Percentiles rank a stretch among this genome's conserved stretches.
Conservation (phyloP, 2,113 vertebrate species). For the Anolis sagrei region DNA sequence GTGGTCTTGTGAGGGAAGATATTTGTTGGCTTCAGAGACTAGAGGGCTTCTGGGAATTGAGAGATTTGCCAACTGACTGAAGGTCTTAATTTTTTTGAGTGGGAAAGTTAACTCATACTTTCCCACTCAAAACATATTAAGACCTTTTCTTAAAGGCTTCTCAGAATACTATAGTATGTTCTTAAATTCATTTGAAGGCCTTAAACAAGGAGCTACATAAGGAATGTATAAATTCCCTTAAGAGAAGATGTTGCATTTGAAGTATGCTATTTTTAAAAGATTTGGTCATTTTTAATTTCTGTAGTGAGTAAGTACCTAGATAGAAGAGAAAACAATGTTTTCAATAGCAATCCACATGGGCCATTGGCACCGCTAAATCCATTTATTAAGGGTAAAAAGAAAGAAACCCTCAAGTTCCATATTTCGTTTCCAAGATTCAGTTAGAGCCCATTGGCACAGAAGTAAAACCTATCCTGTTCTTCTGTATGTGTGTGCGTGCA, state of each 20-base stretch:
- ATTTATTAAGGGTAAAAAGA: constrained; percentile 27
- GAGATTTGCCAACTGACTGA: not conserved
- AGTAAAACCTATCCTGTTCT: not conserved
- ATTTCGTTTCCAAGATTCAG: constrained; percentile 16
- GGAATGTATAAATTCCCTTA: constrained; percentile 12
- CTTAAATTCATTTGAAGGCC: constrained; percentile 7
- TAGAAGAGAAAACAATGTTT: constrained; percentile 12
- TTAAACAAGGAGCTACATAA: constrained; percentile 12
- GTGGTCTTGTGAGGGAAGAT: too few relatives aligned
- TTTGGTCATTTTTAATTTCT: constrained; percentile 27
- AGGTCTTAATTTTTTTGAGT: not conserved
- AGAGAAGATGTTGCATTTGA: constrained; percentile 3
- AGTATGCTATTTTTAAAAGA: not conserved
- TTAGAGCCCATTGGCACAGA: constrained; percentile 21
- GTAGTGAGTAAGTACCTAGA: constrained; percentile 27
- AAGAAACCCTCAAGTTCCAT: constrained; percentile 6
- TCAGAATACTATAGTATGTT: constrained; percentile 21
- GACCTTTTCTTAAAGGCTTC: not conserved
- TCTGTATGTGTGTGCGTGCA: not conserved
- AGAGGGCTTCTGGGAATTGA: too few relatives aligned
- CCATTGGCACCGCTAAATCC: constrained; percentile 15
- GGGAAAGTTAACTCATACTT: not conserved
- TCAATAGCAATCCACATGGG: constrained; percentile 21
- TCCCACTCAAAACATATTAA: too few relatives aligned
- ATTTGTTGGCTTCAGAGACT: too few relatives aligned